Evolutionary conservation across 2,113 vertebrate species (phyloP).

Genomic region (Mastomys natalensis): DNA sequence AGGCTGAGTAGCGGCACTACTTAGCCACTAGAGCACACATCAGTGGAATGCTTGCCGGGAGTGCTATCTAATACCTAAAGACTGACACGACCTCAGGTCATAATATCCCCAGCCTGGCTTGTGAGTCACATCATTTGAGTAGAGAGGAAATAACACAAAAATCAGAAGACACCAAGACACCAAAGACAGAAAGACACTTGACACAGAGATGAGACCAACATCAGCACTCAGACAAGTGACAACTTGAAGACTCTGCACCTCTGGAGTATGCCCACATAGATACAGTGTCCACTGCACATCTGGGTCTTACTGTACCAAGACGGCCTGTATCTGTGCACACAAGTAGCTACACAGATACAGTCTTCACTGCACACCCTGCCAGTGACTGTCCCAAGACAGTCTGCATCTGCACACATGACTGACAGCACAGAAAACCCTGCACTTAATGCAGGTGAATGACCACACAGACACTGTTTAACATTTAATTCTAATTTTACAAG

Average conservation of each 20-base stretch:
- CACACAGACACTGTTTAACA: background rate
- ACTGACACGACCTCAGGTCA: background rate
- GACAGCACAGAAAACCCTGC: too few relatives aligned
- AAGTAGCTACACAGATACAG: background rate
- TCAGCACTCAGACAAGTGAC: background rate
- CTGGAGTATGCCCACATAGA: background rate
- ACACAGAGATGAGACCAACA: background rate
- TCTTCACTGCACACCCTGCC: background rate
- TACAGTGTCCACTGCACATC: background rate
- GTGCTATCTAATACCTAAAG: background rate
- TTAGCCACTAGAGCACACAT: background rate
- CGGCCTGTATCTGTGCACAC: too few relatives aligned
- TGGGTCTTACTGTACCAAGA: too few relatives aligned
- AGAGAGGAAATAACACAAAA: background rate
- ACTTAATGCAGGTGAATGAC: background rate
- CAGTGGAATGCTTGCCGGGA: background rate
- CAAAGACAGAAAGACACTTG: background rate
- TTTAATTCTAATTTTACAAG: background rate
- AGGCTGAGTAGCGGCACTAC: background rate
- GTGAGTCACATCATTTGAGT: too few relatives aligned
- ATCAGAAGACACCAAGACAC: background rate
- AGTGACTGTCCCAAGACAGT: background rate
- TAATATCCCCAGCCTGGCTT: background rate
- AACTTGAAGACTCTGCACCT: background rate
- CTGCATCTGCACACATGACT: background rate